phyloP scores from a whole-genome alignment of 2,797 vertebrate species.

The Pithecia hirsuta region DNA sequence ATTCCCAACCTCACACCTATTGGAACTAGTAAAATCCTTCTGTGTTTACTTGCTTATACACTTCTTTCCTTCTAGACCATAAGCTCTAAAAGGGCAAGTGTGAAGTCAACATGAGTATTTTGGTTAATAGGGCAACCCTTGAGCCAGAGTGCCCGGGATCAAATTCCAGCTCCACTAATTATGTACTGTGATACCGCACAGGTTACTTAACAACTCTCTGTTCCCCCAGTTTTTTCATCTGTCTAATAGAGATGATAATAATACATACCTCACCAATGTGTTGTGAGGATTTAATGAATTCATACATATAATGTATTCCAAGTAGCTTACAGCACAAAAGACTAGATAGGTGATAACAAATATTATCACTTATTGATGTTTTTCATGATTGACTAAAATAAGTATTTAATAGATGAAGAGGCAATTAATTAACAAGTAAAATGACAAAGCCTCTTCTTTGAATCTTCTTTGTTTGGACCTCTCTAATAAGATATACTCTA shows the following conservation, averaged over 20 bases:
- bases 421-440: not conserved
- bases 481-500: not conserved
- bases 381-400: not conserved
- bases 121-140: not conserved
- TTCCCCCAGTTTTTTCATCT: not conserved
- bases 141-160: not conserved
- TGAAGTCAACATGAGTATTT: not conserved
- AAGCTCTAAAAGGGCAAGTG: not conserved
- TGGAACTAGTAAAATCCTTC: not conserved
- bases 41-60: not conserved
- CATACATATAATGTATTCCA: not conserved
- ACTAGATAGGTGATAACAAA: fast-evolving
- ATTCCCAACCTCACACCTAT: not conserved
- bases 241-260: too few relatives aligned
- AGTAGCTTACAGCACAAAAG: not conserved
- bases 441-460: not conserved
- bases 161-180: not conserved
- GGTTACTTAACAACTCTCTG: not conserved
- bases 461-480: not conserved
- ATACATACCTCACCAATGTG: not conserved
- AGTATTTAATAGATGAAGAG: not conserved
- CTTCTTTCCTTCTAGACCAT: not conserved
- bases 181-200: not conserved
- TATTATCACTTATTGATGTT: not conserved
- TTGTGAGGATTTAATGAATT: not conserved